Evolutionary conservation across 1,140 invertebrate species (phyloP), one percentile per base, ranked within the genome.

Genomic region (Eciton burchellii): DNA sequence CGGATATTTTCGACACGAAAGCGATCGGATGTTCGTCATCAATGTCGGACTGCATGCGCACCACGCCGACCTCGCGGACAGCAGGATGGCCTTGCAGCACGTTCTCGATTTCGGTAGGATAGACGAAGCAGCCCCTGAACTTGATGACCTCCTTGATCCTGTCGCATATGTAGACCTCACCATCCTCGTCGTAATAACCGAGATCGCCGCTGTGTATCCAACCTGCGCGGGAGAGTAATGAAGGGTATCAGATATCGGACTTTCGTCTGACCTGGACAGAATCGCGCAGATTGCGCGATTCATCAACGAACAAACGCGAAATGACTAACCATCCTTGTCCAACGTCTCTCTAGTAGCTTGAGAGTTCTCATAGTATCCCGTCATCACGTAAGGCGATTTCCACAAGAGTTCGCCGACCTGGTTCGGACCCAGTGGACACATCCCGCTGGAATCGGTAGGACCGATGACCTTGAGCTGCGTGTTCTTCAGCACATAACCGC

Each of bases 281-380:
- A 2, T 52, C 16, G 16, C 16, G 5, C 49, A n/a, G 35, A n/a
- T 35, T 35, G 35, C 35, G 2, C 6, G 35, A 35, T 2, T 6
- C 6, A 35, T 35, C 0, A n/a, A n/a, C 5, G 3, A n/a, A 52
- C 2, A 16, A 16, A 52, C 5, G 6, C 11, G 11, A 65, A 68
- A 49, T 35, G 35, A 82, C 8, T 88, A 82, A 89, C 95, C 95
- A 70, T 96, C 94, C 21, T 88, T 81, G 65, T 94, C 94, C 21
- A 96, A 91, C 0, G 91, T 93, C 24, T 94, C 92, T 6, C 91
- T 93, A 0, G 95, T 96, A 26, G 95, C 95, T 82, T 95, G 91
- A 1, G 94, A 91, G 87, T 95, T 92, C 5, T 93, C 91, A 77
- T 88, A 93, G 77, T 95, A 95, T 19, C 92, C 92, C 21, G 88